phyloP scores from a whole-genome alignment of 2,113 vertebrate species.

The Psettodes erumei region DNA sequence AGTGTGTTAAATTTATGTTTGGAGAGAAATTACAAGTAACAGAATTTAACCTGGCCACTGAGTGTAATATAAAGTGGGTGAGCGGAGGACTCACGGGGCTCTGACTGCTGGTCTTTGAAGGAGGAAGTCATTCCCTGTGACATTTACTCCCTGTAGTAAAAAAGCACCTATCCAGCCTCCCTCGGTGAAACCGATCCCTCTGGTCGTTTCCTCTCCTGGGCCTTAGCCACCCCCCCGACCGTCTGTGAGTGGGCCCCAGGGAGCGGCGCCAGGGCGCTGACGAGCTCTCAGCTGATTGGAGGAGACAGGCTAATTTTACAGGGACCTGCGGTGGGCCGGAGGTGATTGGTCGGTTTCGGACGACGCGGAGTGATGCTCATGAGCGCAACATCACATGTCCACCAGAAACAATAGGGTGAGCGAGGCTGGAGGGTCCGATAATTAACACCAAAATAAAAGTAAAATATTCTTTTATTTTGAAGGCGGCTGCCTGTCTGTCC shows the following conservation, averaged over 20 bases:
- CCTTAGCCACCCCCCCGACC: slow-evolving; percentile 74
- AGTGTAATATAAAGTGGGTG: slow-evolving; percentile 7
- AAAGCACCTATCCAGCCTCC: slow-evolving; percentile 32
- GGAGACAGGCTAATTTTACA: slow-evolving; percentile 61
- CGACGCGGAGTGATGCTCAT: slow-evolving; percentile 5
- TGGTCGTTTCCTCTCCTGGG: slow-evolving; percentile 68
- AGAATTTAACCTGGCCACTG: slow-evolving; percentile 21
- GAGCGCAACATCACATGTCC: slow-evolving; percentile 15
- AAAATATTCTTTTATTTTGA: slow-evolving; percentile 23
- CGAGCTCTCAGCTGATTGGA: slow-evolving; percentile 65
- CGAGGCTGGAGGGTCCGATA: background rate
- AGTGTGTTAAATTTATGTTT: slow-evolving; percentile 55
- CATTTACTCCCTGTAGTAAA: slow-evolving; percentile 48
- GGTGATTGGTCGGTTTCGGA: slow-evolving; percentile 36
- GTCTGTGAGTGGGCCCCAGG: slow-evolving; percentile 62
- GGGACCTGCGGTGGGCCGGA: slow-evolving; percentile 27
- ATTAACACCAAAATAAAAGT: no score
- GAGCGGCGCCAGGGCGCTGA: slow-evolving; percentile 34
- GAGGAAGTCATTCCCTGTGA: slow-evolving; percentile 58
- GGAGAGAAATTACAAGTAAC: slow-evolving; percentile 53
- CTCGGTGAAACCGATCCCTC: slow-evolving; percentile 64
- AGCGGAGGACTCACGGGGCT: background rate
- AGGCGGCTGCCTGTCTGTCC: background rate
- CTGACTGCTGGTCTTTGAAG: slow-evolving; percentile 49
- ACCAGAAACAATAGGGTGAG: background rate